Base-by-base conservation (phyloP, 2,797 vertebrate species). In the Tokudaia tokunoshimensis region DNA sequence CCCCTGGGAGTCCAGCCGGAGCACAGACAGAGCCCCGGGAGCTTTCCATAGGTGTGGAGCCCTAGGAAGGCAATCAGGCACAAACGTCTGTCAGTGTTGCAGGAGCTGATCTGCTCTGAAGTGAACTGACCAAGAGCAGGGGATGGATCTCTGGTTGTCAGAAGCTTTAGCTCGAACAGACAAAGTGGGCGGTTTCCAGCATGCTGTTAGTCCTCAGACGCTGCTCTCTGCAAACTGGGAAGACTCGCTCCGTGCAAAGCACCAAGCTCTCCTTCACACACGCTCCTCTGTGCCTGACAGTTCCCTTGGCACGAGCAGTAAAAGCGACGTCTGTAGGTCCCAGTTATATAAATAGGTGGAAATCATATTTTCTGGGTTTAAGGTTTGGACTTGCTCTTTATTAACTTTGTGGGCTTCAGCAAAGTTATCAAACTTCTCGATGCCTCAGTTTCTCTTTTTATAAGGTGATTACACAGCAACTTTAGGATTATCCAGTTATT, bases 331-430 rank as follows among this genome's bases (percentile, higher is more conserved):
- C 90, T 92, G 79, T 31, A 31, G 52, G 61, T 10, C 6, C 17
- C 1, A 6, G 44, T 72, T 83, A 88, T 41, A 26, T 83, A 72
- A 90, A 70, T 14, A 24, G 94, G 26, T 72, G 24, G 8, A 34
- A 95, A 59, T 94, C 70, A 89, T 67, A 74, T 13, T 91, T 75
- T 11, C 20, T 83, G 41, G 74, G 57, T 80, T 96, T 96, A 75
- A 83, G 92, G 76, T 96, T 78, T 87, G 72, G 37, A 34, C 85
- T 31, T 63, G 52, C 7, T 55, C 72, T 76, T 91, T 52, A 91
- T 81, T 59, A 82, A 89, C 57, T 61, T 44, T 52, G 50, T 80
- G 67, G 85, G 19, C 11, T 72, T 88, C 14, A 37, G 41, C 5
- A 50, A 88, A 14, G 82, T 81, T n/a, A n/a, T 50, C 24, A 88